phyloP scores from a whole-genome alignment of 2,888 invertebrate species.

The Polymixis lichenea region DNA sequence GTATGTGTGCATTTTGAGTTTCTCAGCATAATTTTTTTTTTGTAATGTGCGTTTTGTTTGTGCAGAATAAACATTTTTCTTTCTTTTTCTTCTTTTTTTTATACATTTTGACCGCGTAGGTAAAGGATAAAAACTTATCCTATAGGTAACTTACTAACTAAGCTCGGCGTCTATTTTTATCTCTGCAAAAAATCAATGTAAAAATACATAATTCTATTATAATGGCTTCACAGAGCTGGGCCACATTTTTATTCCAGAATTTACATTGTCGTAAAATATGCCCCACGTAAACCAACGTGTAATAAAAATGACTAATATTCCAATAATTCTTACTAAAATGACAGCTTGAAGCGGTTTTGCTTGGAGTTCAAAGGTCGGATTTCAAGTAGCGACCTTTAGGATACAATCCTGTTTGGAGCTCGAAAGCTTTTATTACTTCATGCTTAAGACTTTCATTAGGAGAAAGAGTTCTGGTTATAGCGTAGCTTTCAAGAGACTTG shows the following conservation, averaged over 20 bases:
- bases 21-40: no score
- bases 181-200: slow-evolving; percentile 40
- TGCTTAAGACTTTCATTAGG: slow-evolving; percentile 31
- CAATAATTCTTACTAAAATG: slow-evolving; percentile 55
- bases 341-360: slow-evolving; percentile 49
- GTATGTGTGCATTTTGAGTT: no score
- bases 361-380: slow-evolving; percentile 53
- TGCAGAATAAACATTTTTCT: no score
- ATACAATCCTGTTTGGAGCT: slow-evolving; percentile 44
- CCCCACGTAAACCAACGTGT: slow-evolving; percentile 50
- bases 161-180: slow-evolving; percentile 22
- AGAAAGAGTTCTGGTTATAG: slow-evolving; percentile 1
- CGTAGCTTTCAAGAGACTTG: slow-evolving; percentile 5
- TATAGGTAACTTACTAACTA: neutral
- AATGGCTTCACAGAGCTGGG: slow-evolving; percentile 20
- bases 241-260: slow-evolving; percentile 54
- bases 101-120: no score
- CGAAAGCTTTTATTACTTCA: slow-evolving; percentile 35
- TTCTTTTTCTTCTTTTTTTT: no score
- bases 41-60: no score
- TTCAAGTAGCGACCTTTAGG: slow-evolving; percentile 40
- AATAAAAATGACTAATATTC: slow-evolving; percentile 61
- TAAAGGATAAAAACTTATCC: no score
- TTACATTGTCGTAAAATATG: slow-evolving; percentile 53
- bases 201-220: slow-evolving; percentile 35